phyloP scores from a whole-genome alignment of 2,113 vertebrate genomes.

The Hypocryptadius cinnamomeus region DNA sequence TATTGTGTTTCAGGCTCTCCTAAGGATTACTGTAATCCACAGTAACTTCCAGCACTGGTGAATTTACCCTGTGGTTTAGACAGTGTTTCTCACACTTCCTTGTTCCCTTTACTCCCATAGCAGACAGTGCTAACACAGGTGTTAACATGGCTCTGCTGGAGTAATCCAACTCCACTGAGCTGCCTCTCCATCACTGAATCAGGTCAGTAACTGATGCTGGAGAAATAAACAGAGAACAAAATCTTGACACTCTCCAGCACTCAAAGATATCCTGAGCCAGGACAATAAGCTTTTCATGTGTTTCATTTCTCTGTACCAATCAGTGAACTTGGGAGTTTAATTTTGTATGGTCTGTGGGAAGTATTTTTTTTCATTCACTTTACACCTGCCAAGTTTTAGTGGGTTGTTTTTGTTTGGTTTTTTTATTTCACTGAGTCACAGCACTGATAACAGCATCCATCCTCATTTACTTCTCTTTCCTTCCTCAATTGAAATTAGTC shows the following conservation, averaged over 20 bases:
- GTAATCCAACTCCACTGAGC: not conserved
- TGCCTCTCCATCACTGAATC: not conserved
- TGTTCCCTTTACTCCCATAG: not conserved
- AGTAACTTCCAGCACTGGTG: not conserved
- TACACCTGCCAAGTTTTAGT: not conserved
- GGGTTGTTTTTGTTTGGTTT: not conserved
- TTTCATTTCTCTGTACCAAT: not conserved
- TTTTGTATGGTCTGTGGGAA: not conserved
- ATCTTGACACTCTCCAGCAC: not conserved
- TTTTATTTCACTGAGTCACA: not conserved
- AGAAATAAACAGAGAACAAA: not conserved
- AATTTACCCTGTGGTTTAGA: not conserved
- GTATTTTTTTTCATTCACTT: not conserved
- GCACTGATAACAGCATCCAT: not conserved
- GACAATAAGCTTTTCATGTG: rapidly evolving
- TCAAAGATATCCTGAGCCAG: not conserved
- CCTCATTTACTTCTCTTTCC: not conserved
- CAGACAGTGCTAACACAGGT: not conserved
- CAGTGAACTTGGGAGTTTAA: not conserved
- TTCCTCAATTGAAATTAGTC: not conserved
- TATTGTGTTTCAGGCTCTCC: not conserved
- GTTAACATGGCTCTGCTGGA: not conserved
- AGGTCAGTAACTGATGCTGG: not conserved
- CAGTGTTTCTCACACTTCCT: not conserved
- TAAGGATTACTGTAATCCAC: not conserved